Percentiles rank a stretch among this genome's conserved stretches.
These are phyloP conservation scores for Antigone vipio DNA, from an alignment of 2,113 vertebrate species.

Conservation along the genomic window DNA sequence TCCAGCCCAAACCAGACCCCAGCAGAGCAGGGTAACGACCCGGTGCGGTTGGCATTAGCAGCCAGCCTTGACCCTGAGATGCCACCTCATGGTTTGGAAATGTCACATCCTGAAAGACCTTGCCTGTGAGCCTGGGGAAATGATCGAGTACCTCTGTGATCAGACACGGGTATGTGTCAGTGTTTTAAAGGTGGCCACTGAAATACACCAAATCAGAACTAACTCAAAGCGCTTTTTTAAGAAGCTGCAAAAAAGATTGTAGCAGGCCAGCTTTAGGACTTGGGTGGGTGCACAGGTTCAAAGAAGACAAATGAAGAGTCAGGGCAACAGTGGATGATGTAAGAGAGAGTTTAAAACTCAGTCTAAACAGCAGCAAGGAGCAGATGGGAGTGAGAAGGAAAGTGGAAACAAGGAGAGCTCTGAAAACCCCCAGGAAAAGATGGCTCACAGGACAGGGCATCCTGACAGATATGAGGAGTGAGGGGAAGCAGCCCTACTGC, in stretches of 20 bases:
- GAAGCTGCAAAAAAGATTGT: not conserved
- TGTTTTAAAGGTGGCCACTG: not conserved
- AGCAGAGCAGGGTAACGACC: not conserved
- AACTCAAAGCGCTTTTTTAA: not conserved
- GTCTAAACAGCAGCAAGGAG: not conserved
- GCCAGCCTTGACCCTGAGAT: not conserved
- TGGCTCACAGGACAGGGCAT: not conserved
- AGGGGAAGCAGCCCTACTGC: not conserved
- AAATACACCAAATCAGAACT: not conserved
- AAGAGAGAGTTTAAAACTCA: not conserved
- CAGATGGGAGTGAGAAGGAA: not conserved
- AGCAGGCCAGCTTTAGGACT: not conserved
- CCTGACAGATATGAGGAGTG: not conserved
- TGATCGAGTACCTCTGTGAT: rapidly evolving
- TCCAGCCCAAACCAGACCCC: not conserved
- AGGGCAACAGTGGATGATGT: not conserved
- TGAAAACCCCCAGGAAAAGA: not conserved
- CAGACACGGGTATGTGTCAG: rapidly evolving
- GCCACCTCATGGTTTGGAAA: not conserved
- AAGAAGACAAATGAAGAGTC: not conserved
- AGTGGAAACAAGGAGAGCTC: not conserved
- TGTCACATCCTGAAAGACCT: not conserved
- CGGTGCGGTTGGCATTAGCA: rapidly evolving
- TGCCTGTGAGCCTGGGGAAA: not conserved
- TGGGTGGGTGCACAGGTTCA: not conserved